Percentiles rank a stretch among this genome's conserved stretches.
Evolutionary conservation across 1,140 invertebrate species (phyloP).

Genomic region (Pseudomyrmex flavicornis): DNA sequence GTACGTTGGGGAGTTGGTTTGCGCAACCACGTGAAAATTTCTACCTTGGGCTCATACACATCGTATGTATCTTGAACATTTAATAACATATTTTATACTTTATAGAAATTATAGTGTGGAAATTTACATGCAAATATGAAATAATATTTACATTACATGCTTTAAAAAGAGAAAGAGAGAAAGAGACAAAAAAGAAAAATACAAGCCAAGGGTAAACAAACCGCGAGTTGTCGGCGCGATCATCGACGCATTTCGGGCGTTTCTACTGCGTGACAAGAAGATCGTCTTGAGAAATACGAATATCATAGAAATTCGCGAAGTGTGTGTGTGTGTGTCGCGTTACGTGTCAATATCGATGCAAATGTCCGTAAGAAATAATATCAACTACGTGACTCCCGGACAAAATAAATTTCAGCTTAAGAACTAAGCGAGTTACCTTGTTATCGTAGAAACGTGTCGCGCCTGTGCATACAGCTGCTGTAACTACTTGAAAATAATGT

Average conservation of each 20-base stretch:
- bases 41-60: neutral
- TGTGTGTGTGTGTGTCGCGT: neutral
- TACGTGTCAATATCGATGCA: conserved; percentile 37
- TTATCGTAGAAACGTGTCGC: neutral
- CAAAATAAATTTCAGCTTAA: conserved; percentile 56
- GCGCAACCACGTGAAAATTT: neutral
- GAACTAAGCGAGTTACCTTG: conserved; percentile 28
- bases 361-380: conserved; percentile 34
- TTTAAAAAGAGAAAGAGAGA: conserved; percentile 2
- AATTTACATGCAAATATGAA: too few species aligned
- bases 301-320: conserved; percentile 22
- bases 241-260: neutral
- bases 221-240: neutral
- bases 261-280: conserved; percentile 34
- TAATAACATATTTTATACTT: neutral
- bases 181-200: neutral
- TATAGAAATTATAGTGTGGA: neutral
- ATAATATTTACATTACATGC: neutral
- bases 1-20: neutral
- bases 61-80: neutral
- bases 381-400: conserved; percentile 41
- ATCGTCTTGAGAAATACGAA: conserved; percentile 34
- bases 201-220: neutral
- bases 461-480: neutral
- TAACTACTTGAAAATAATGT: conserved; percentile 48